Conservation (phyloP, 2,113 vertebrate species). For the Lichenostomus cassidix region DNA sequence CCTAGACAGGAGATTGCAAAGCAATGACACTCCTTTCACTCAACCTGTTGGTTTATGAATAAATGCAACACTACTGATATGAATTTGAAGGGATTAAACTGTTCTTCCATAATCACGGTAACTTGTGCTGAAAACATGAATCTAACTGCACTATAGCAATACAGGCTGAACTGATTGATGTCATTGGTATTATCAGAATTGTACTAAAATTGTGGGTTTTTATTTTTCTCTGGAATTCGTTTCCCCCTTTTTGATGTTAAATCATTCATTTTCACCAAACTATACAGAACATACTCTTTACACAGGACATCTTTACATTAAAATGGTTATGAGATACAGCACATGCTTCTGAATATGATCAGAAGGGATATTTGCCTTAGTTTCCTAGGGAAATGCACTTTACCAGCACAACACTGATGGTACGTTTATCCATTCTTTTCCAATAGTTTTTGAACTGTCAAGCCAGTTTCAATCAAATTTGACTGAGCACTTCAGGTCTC, state of each 20-base stretch:
- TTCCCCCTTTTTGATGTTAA: background rate
- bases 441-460: background rate
- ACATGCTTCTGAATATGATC: background rate
- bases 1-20: background rate
- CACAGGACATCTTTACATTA: background rate
- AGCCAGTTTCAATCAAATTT: slow-evolving; percentile 11
- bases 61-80: background rate
- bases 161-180: background rate
- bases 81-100: background rate
- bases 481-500: background rate
- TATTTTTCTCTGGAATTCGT: background rate
- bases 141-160: background rate
- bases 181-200: background rate
- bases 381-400: background rate
- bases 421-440: background rate
- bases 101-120: background rate
- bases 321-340: background rate
- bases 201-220: background rate
- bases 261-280: background rate
- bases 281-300: background rate
- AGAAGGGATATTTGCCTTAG: background rate
- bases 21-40: background rate
- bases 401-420: background rate
- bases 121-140: background rate
- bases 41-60: background rate